Evolutionary conservation across 1,140 invertebrate species (phyloP).

Genomic region (Drosophila pseudoobscura): DNA sequence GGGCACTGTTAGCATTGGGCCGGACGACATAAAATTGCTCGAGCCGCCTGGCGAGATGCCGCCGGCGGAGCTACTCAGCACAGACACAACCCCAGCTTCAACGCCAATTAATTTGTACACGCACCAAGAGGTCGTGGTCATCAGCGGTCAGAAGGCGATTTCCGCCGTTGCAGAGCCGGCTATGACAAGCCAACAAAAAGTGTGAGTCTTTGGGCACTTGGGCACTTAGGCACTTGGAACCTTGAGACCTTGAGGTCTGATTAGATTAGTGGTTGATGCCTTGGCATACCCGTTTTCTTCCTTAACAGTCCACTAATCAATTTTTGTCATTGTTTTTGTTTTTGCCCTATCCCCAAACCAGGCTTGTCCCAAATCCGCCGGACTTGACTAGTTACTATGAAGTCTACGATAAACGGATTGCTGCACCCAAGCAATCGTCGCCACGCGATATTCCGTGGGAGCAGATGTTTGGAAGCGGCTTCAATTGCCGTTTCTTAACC

Average conservation of each 20-base stretch:
- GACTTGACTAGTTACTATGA: slow-evolving; percentile 23
- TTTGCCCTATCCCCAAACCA: background rate
- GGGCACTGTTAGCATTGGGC: slow-evolving; percentile 1
- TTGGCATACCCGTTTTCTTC: too few species aligned
- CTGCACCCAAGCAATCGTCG: too few species aligned
- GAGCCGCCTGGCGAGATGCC: slow-evolving; percentile 36
- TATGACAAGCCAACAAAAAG: slow-evolving; percentile 19
- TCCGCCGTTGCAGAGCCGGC: slow-evolving; percentile 19
- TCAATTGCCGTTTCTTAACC: slow-evolving; percentile 28
- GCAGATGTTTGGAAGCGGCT: slow-evolving; percentile 13
- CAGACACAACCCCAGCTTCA: background rate
- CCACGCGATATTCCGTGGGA: slow-evolving; percentile 8
- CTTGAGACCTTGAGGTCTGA: background rate
- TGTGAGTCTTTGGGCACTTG: slow-evolving; percentile 61
- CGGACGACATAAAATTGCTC: slow-evolving; percentile 41
- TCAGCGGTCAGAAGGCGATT: slow-evolving; percentile 60
- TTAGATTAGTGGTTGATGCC: too few species aligned
- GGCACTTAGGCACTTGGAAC: background rate
- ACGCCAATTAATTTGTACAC: too few species aligned
- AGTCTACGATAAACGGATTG: slow-evolving; percentile 25
- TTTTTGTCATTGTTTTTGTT: background rate
- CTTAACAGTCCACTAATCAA: too few species aligned
- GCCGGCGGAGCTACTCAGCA: slow-evolving; percentile 30
- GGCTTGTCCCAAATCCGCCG: slow-evolving; percentile 17
- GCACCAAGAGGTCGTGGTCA: slow-evolving; percentile 52